Evolutionary conservation across 2,888 invertebrate genomes (phyloP), one percentile per base, ranked within the genome.

Genomic region (Gibbula magus): DNA sequence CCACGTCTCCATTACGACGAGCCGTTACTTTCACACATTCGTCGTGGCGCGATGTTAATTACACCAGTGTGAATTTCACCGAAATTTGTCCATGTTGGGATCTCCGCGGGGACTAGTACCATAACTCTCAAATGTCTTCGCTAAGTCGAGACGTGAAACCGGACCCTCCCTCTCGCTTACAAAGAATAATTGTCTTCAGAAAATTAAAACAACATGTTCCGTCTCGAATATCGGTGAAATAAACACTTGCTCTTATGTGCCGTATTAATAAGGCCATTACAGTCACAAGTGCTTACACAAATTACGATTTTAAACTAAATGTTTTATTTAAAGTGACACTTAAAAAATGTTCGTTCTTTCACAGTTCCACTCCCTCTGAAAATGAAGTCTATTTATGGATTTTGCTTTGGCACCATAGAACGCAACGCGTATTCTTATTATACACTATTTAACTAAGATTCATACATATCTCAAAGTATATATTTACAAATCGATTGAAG

Each of bases 41-140:
- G 20, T 70, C 39, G 32, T 35, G 32, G 20, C 35, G 35, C 35
- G 70, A 18, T 70, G 70, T 70, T 70, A 70, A 70, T 70, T 70
- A 70, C 29, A 70, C 70, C 70, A 70, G 70, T 70, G 39, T 70
- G 35, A 70, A 70, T 70, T 70, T 70, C 70, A 70, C 35, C 35
- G 70, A 70, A 70, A 70, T 70, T 70, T 70, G 70, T 70, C 32
- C 70, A n/a, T 25, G 35, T 70, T 70, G 35, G 70, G 16, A 56
- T 8, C 56, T 20, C 56, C 56, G 13, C 35, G 70, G 20, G 70
- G 35, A 35, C 20, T 35, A 16, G 39, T 35, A 35, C 35, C 39
- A 35, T 70, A 32, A 70, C 39, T 70, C 70, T 70, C 70, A 35
- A 70, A 70, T 70, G 70, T 70, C 70, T 32, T 32, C 32, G 32